Base-by-base conservation (phyloP, 2,888 invertebrate genomes). In the Drosophila testacea region DNA sequence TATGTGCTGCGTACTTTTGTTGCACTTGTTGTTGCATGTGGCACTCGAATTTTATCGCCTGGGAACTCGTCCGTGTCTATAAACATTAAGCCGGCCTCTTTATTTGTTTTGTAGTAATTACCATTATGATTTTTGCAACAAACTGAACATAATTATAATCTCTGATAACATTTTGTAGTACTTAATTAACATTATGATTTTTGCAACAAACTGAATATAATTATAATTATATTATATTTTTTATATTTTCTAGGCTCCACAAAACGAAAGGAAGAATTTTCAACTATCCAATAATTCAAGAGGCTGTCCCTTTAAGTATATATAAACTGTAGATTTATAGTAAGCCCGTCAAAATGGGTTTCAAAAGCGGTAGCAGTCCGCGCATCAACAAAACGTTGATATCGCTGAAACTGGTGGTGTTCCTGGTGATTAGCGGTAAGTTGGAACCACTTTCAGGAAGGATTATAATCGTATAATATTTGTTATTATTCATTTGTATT, bases 401-500 rank as follows among this genome's bases (percentile, higher is more conserved):
- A 77, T 95, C 96, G 69, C 94, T 97, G 71, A 96, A 97, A 94
- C 95, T 96, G 91, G 95, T 97, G 50, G 94, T 96, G 56, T 97
- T 97, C 93, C 94, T 96, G 87, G 96, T 96, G 90, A 96, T 96
- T 79, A 96, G 96, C 90, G 96, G 96, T 96, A 69, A 90, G 90
- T 86, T 6, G 4, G 0, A 13, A 13, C 4, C 3, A n/a, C 10
- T 4, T 0, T 16, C 0, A 0, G 1, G 7, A 4, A 32, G 9
- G 16, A 13, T 22, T 30, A 10, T 9, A 1, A 28, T 32, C 0
- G 0, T 7, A 7, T 9, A 41, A 4, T 38, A 39, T 7, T 27
- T 1, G 32, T 6, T 6, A 27, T 7, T n/a, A 2, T 36, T 1
- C 27, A 1, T 4, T n/a, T 5, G 39, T 4, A 13, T 9, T 41